A percentile compares a stretch with the other conserved stretches of the same genome.
These are phyloP conservation scores for Mormyrus proboscirostris DNA, from an alignment of 2,797 vertebrate species.

Conservation along the genomic window DNA sequence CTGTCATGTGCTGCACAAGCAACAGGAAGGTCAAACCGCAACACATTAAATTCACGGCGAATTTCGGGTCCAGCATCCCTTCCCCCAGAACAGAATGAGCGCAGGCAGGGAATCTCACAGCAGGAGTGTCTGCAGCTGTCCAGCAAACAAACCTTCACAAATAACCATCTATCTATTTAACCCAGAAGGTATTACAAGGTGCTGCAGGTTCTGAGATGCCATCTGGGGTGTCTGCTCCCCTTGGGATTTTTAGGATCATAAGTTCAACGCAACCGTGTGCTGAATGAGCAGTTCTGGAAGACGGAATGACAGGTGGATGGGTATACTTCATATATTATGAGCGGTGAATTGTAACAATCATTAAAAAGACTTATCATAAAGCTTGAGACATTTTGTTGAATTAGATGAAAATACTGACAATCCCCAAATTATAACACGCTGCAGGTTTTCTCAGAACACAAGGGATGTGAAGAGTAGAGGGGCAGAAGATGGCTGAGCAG, in stretches of 20 bases:
- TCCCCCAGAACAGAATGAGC: background rate
- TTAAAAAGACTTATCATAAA: background rate
- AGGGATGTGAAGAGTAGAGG: background rate
- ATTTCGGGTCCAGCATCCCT: background rate
- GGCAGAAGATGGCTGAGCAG: background rate
- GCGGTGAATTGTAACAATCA: background rate
- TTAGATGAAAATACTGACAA: background rate
- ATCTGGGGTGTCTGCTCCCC: background rate
- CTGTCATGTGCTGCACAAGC: slow-evolving; percentile 74
- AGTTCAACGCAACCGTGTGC: background rate
- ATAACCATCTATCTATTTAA: background rate
- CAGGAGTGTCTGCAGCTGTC: background rate
- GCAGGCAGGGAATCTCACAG: background rate
- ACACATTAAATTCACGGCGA: background rate
- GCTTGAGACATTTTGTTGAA: background rate
- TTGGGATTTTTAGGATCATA: background rate
- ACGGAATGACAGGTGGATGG: background rate
- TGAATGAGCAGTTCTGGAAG: background rate
- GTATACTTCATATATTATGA: background rate
- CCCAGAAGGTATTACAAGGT: background rate
- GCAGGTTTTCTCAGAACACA: background rate
- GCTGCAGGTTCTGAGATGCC: background rate
- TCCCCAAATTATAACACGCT: background rate
- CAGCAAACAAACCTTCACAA: background rate
- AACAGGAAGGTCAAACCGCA: slow-evolving; percentile 14